Evolutionary conservation across 2,113 vertebrate genomes (phyloP).

Genomic region (Channa argus): DNA sequence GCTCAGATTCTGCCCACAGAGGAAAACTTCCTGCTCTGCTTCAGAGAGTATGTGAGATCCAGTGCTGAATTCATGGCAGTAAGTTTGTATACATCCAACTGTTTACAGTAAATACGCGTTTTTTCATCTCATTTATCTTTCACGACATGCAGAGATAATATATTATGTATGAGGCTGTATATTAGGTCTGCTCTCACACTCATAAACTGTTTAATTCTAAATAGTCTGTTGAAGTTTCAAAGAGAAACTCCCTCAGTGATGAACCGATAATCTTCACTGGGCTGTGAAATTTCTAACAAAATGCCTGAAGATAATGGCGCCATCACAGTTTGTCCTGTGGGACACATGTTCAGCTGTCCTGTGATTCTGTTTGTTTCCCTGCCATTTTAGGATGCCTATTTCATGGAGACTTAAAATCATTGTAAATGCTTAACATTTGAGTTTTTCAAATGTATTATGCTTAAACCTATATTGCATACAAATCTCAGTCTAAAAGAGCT

Average conservation of each 20-base stretch:
- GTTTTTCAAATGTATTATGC: too few species aligned
- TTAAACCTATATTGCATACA: too few species aligned
- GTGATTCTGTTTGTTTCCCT: constrained; percentile 8
- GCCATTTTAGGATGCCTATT: constrained; percentile 9
- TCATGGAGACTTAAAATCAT: background rate
- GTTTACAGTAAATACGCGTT: background rate
- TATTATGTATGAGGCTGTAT: background rate
- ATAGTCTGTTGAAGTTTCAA: constrained; percentile 12
- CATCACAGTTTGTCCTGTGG: constrained; percentile 24
- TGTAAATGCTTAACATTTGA: too few species aligned
- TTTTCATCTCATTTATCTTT: background rate
- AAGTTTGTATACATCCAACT: constrained; percentile 60
- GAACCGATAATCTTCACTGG: constrained; percentile 31
- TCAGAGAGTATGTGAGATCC: constrained; percentile 94
- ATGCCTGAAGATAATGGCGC: constrained; percentile 21
- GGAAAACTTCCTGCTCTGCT: constrained; percentile 97
- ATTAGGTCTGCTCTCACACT: constrained; percentile 16
- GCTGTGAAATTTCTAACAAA: constrained; percentile 30
- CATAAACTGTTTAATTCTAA: constrained; percentile 1
- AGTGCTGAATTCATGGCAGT: constrained; percentile 96
- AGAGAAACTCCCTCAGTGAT: constrained; percentile 9
- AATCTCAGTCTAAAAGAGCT: too few species aligned
- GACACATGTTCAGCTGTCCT: constrained; percentile 23
- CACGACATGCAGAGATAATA: background rate
- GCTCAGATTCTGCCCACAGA: constrained; percentile 97